Conservation (phyloP, 92 coral and sea anemone genomes). For the Chrysogorgia sp. region DNA sequence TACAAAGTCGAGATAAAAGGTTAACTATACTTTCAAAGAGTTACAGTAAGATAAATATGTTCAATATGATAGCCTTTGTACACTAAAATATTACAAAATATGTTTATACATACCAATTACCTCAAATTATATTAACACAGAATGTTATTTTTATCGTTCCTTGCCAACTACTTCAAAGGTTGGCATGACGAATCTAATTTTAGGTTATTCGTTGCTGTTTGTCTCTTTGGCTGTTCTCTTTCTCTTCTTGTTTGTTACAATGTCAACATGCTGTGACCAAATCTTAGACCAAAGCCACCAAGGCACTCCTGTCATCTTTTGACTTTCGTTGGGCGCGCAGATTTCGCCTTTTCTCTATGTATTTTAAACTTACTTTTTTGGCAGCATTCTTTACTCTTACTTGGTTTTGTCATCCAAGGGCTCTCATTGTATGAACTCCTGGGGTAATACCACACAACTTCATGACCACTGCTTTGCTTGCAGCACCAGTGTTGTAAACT, state of each 20-base stretch:
- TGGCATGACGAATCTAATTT: constrained; percentile 18
- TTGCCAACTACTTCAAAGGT: constrained; percentile 23
- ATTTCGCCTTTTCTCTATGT: constrained; percentile 39
- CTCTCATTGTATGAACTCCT: constrained; percentile 53
- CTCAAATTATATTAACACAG: too few relatives aligned
- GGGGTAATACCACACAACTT: too few relatives aligned
- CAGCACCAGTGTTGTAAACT: too few relatives aligned
- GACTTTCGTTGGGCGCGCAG: neutral
- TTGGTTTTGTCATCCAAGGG: constrained; percentile 48
- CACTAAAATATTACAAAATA: too few relatives aligned
- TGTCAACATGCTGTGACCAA: neutral
- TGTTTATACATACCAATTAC: too few relatives aligned
- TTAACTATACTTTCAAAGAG: neutral
- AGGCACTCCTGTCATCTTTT: neutral
- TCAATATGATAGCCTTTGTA: too few relatives aligned
- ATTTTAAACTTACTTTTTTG: constrained; percentile 49
- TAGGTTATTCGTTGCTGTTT: constrained; percentile 10
- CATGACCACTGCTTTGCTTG: too few relatives aligned
- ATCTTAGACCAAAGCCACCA: neutral
- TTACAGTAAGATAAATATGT: too few relatives aligned
- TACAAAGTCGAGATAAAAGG: neutral
- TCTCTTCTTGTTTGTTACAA: constrained; percentile 26
- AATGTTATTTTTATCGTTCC: too few relatives aligned
- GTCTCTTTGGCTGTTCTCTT: too few relatives aligned
- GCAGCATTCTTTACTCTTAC: constrained; percentile 50